phyloP scores from a whole-genome alignment of 2,113 vertebrate genomes.

The Pedetes capensis region DNA sequence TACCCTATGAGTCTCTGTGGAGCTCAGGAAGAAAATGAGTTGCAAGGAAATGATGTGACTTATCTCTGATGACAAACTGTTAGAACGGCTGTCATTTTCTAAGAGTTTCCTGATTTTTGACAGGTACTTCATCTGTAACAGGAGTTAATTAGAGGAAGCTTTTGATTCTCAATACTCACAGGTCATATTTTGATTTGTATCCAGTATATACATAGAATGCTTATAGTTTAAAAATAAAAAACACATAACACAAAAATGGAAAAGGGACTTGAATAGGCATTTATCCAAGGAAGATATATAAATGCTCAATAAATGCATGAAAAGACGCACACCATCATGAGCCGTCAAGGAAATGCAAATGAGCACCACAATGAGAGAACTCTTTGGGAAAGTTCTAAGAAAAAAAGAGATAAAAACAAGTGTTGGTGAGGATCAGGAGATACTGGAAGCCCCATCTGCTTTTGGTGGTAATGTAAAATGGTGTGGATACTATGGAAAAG shows the following conservation, averaged over 20 bases:
- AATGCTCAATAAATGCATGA: neutral
- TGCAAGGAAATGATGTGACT: neutral
- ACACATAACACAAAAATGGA: neutral
- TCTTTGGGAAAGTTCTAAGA: neutral
- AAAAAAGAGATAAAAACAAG: neutral
- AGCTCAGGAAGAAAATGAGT: neutral
- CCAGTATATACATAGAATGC: neutral
- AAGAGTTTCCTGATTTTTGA: neutral
- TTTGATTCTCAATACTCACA: neutral
- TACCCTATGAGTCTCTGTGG: neutral
- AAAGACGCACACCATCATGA: neutral
- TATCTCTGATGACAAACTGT: neutral
- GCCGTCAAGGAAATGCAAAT: neutral
- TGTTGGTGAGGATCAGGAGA: neutral
- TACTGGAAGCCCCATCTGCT: neutral
- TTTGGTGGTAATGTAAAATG: neutral
- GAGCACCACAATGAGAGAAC: neutral
- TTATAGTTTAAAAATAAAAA: constrained; percentile 16
- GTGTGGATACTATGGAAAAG: neutral
- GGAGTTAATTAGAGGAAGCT: neutral
- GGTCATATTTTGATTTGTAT: neutral
- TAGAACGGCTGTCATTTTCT: neutral
- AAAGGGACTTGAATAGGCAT: neutral
- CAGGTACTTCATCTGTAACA: neutral
- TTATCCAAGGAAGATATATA: neutral